Conservation (phyloP, 2,797 vertebrate species). For the Liparis tanakae region DNA sequence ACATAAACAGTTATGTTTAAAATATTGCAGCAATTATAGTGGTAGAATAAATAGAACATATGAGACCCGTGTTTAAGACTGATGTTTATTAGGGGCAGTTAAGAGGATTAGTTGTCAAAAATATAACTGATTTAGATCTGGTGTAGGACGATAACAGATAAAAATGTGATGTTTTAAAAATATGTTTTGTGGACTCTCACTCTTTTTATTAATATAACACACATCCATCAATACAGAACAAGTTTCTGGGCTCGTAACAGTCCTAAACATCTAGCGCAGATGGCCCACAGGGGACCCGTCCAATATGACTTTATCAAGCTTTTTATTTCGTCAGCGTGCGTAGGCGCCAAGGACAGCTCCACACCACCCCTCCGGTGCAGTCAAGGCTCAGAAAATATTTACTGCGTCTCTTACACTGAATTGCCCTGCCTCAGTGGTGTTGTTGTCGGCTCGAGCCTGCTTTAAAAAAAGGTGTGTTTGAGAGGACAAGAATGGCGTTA, state of each 20-base stretch:
- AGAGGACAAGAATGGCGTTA: slow-evolving; percentile 14
- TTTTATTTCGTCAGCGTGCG: slow-evolving; percentile 68
- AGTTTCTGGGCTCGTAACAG: slow-evolving; percentile 40
- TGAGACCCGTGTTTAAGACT: neutral
- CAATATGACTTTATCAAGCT: slow-evolving; percentile 62
- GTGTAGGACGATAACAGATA: slow-evolving; percentile 3
- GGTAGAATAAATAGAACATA: neutral
- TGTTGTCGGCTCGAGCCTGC: slow-evolving; percentile 12
- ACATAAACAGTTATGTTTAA: neutral
- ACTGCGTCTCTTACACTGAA: slow-evolving; percentile 63
- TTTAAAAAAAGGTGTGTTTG: slow-evolving; percentile 37
- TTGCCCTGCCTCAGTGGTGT: slow-evolving; percentile 61
- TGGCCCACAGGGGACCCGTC: slow-evolving; percentile 46
- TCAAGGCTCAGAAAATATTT: slow-evolving; percentile 85
- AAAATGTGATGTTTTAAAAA: neutral
- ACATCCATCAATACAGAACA: slow-evolving; percentile 39
- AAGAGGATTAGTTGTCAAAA: slow-evolving; percentile 1
- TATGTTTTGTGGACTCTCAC: slow-evolving; percentile 11
- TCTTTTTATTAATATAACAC: slow-evolving; percentile 22
- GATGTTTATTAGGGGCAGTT: neutral
- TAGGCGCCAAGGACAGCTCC: slow-evolving; percentile 72
- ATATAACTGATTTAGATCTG: slow-evolving; percentile 8
- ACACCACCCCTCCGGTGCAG: slow-evolving; percentile 59
- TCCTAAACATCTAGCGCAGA: slow-evolving; percentile 36
- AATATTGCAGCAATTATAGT: slow-evolving; percentile 4